A percentile compares a stretch with the other conserved stretches of the same genome.
Evolutionary conservation across 2,888 invertebrate genomes (phyloP).

Genomic region (Phyto melanocephala): DNA sequence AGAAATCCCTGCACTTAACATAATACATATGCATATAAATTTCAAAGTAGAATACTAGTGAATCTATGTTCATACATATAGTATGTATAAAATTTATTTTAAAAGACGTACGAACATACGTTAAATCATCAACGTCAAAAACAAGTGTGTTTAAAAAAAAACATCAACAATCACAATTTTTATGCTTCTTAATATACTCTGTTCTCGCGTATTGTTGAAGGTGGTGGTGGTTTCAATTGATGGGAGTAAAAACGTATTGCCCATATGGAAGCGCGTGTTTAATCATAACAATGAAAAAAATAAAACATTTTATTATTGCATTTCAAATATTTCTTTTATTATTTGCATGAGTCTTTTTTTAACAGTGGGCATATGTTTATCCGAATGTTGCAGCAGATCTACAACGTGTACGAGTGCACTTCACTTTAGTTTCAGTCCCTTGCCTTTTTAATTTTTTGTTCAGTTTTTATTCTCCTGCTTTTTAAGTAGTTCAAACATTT

Average conservation of each 20-base stretch:
- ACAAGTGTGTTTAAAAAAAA: neutral
- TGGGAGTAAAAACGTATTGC: slow-evolving; percentile 41
- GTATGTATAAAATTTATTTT: neutral
- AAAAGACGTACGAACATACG: slow-evolving; percentile 47
- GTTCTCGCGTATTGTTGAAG: neutral
- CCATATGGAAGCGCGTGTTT: slow-evolving; percentile 58
- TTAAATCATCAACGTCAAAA: slow-evolving; percentile 44
- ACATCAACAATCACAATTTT: slow-evolving; percentile 38
- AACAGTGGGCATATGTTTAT: slow-evolving; percentile 55
- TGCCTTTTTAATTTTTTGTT: slow-evolving; percentile 41
- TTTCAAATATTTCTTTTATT: slow-evolving; percentile 36
- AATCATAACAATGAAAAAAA: slow-evolving; percentile 35
- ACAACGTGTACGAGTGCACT: slow-evolving; percentile 48
- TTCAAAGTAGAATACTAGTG: too few species aligned
- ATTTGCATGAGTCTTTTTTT: slow-evolving; percentile 13
- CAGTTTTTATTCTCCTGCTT: slow-evolving; percentile 39
- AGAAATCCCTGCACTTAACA: too few species aligned
- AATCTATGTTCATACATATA: neutral
- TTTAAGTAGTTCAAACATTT: slow-evolving; percentile 58
- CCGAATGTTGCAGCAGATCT: slow-evolving; percentile 36
- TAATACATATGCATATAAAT: too few species aligned
- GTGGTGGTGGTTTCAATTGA: slow-evolving; percentile 41
- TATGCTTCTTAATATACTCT: neutral
- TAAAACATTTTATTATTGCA: slow-evolving; percentile 36
- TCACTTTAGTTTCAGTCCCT: slow-evolving; percentile 34